phyloP scores from a whole-genome alignment of 1,140 invertebrate species.

The Magallana ariakensis region DNA sequence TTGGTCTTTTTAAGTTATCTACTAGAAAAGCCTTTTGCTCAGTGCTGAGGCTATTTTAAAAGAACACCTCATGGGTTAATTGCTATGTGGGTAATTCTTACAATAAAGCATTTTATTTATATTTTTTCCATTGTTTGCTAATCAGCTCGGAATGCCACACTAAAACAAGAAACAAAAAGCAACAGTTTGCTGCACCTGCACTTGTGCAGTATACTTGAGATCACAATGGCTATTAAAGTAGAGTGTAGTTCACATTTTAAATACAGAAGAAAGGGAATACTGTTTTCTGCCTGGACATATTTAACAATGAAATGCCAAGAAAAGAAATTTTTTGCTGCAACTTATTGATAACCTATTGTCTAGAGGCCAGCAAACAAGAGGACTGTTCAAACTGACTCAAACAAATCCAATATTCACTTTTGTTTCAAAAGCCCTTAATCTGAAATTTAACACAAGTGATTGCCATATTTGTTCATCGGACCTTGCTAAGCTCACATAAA shows the following conservation, averaged over 20 bases:
- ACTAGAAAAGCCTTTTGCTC: not conserved
- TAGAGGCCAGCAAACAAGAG: not conserved
- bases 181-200: slow-evolving; percentile 20
- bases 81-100: not conserved
- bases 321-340: not conserved
- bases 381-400: not conserved
- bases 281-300: not conserved
- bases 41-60: not conserved
- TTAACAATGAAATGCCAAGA: slow-evolving; percentile 25
- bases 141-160: slow-evolving; percentile 7
- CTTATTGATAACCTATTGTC: slow-evolving; percentile 22
- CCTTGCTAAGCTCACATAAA: slow-evolving; percentile 30
- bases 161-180: slow-evolving; percentile 21
- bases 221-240: slow-evolving; percentile 31
- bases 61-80: not conserved
- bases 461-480: slow-evolving; percentile 33
- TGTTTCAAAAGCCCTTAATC: slow-evolving; percentile 12
- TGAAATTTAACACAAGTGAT: slow-evolving; percentile 38
- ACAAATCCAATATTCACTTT: slow-evolving; percentile 35
- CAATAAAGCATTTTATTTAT: not conserved
- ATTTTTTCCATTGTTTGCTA: slow-evolving; percentile 9
- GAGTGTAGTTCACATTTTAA: not conserved
- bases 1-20: not conserved
- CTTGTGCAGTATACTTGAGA: slow-evolving; percentile 19
- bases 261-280: slow-evolving; percentile 1